phyloP scores from a whole-genome alignment of 2,888 invertebrate species.

The Caenorhabditis virilis region DNA sequence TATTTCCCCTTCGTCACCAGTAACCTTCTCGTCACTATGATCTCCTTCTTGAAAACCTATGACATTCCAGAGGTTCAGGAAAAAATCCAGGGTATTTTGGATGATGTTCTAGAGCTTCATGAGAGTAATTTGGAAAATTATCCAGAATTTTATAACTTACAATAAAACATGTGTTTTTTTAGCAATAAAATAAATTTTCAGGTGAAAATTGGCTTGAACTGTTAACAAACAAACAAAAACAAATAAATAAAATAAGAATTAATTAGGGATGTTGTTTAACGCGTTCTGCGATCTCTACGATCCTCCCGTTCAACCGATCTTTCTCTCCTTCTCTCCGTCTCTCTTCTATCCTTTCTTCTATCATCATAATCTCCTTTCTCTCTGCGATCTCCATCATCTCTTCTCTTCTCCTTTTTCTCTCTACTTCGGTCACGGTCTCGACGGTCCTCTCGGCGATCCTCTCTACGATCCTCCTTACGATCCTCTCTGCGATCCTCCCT shows the following conservation, averaged over 20 bases:
- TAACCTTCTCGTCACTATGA: neutral
- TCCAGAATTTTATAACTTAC: conserved; percentile 25
- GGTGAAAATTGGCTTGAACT: too few species aligned
- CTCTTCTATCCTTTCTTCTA: neutral
- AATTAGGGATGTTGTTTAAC: too few species aligned
- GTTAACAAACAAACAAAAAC: too few species aligned
- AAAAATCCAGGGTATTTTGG: conserved; percentile 31
- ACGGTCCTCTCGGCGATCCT: neutral
- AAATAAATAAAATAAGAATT: too few species aligned
- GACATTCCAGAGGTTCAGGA: neutral
- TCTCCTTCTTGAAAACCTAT: neutral
- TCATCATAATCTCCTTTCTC: too few species aligned
- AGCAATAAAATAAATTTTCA: too few species aligned
- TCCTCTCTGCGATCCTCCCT: neutral
- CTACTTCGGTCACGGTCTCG: too few species aligned
- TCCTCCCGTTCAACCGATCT: too few species aligned
- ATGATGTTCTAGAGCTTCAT: conserved; percentile 24
- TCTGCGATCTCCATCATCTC: too few species aligned
- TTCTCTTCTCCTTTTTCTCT: neutral
- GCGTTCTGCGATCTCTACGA: too few species aligned
- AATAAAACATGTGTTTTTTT: too few species aligned
- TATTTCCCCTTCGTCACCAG: neutral
- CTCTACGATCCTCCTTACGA: neutral
- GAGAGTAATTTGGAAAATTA: conserved; percentile 20
- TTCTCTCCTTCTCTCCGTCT: neutral